Conservation (phyloP, 2,888 invertebrate species). For the Andrena haemorrhoa region DNA sequence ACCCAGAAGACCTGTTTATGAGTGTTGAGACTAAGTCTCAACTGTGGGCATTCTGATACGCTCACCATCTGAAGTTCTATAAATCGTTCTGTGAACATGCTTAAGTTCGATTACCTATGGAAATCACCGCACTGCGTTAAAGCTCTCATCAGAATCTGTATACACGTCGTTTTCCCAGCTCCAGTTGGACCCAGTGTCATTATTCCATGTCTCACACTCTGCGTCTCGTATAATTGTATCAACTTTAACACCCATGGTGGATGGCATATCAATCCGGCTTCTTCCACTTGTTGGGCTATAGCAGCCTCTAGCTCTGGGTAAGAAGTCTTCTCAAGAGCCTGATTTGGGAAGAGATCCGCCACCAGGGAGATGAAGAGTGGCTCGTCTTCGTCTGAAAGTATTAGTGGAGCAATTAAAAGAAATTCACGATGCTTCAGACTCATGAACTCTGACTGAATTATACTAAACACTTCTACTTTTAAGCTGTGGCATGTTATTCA, state of each 20-base stretch:
- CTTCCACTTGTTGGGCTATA: slow-evolving; percentile 93
- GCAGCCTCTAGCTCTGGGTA: slow-evolving; percentile 96
- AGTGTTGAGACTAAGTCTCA: too few species aligned
- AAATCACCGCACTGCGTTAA: slow-evolving; percentile 93
- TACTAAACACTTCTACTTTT: too few species aligned
- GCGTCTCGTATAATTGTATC: slow-evolving; percentile 98
- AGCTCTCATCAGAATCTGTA: slow-evolving; percentile 95
- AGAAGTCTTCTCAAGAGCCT: slow-evolving; percentile 94
- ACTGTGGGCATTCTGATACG: neutral
- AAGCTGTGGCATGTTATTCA: too few species aligned
- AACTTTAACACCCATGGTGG: slow-evolving; percentile 98
- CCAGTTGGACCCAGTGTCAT: slow-evolving; percentile 98
- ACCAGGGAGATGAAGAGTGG: slow-evolving; percentile 98
- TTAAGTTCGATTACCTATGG: slow-evolving; percentile 88
- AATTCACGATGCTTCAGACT: neutral
- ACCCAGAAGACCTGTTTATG: too few species aligned
- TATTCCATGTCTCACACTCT: slow-evolving; percentile 97
- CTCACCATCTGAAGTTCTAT: neutral
- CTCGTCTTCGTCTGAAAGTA: slow-evolving; percentile 94
- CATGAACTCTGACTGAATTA: neutral
- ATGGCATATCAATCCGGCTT: slow-evolving; percentile 93
- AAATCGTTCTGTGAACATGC: neutral
- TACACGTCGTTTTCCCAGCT: slow-evolving; percentile 97
- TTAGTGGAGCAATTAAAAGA: neutral
- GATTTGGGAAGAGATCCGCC: slow-evolving; percentile 98